These are phyloP conservation scores for Cygnus atratus DNA, from an alignment of 2,113 vertebrate species.

Conservation along the genomic window DNA sequence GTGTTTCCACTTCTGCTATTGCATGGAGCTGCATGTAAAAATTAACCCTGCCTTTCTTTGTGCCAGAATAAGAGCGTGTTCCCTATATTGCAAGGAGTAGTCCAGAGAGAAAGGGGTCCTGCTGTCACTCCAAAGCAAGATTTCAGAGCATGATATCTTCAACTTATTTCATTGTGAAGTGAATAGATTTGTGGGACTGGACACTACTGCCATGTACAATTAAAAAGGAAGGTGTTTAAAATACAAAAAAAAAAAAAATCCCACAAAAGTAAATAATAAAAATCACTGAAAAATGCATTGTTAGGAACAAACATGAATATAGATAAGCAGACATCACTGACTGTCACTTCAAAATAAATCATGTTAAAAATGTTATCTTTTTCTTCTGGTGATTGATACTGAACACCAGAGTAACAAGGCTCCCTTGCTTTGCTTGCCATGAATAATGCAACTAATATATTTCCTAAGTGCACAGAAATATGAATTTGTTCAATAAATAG, in stretches of 20 bases:
- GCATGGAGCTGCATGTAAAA: background rate
- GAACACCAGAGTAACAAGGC: background rate
- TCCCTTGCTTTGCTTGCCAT: background rate
- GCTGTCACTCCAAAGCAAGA: background rate
- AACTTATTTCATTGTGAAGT: background rate
- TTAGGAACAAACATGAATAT: background rate
- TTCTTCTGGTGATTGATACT: background rate
- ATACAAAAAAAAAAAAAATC: background rate
- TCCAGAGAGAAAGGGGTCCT: background rate
- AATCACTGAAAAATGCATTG: slow-evolving; percentile 13
- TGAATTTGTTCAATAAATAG: background rate
- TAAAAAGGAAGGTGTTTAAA: background rate
- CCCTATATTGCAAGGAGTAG: background rate
- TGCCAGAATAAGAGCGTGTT: background rate
- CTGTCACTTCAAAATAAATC: background rate
- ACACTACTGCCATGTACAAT: background rate
- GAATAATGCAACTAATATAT: background rate
- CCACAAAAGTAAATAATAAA: background rate
- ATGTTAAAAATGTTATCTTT: background rate
- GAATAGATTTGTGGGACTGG: background rate
- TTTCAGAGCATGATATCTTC: background rate
- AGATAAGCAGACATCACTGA: background rate
- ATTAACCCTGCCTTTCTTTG: background rate
- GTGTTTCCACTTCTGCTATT: background rate
- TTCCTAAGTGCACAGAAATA: background rate